phyloP scores from a whole-genome alignment of 2,888 invertebrate species.

The Eupithecia exiguata region DNA sequence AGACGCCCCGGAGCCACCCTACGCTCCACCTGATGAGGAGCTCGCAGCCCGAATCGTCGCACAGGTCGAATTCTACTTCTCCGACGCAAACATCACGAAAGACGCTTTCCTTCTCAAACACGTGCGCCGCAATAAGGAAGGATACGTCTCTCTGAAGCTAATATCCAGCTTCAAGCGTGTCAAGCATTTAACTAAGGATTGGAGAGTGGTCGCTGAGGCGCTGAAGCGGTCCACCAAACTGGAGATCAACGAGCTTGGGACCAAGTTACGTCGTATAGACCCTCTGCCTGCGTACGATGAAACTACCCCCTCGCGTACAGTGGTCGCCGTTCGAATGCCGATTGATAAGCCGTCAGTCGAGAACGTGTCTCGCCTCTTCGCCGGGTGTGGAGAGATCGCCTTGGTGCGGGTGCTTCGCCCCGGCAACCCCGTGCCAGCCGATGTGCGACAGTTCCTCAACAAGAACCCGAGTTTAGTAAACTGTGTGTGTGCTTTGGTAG shows the following conservation, averaged over 20 bases:
- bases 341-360: conserved; percentile 94
- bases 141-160: conserved; percentile 96
- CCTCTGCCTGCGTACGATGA: conserved; percentile 95
- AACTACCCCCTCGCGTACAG: conserved; percentile 95
- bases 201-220: conserved; percentile 95
- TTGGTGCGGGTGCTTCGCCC: conserved; percentile 94
- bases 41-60: conserved; percentile 90
- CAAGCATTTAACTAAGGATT: conserved; percentile 96
- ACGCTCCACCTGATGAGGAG: conserved; percentile 89
- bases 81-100: conserved; percentile 96
- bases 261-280: conserved; percentile 93
- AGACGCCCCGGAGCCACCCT: conserved; percentile 85
- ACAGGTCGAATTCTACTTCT: conserved; percentile 98
- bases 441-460: conserved; percentile 94
- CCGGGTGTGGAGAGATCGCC: conserved; percentile 94
- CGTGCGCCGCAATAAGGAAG: conserved; percentile 96
- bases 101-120: conserved; percentile 98
- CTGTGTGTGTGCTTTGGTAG: conserved; percentile 94
- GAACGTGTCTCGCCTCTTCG: conserved; percentile 95
- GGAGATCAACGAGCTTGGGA: conserved; percentile 95
- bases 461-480: conserved; percentile 95
- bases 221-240: conserved; percentile 90
- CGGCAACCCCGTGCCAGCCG: conserved; percentile 95
- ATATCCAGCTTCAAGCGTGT: conserved; percentile 98
- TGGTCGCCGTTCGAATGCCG: conserved; percentile 94